These are phyloP conservation scores for Acropora yongei DNA, from an alignment of 64 coral and sea anemone genomes.

Conservation along the genomic window DNA sequence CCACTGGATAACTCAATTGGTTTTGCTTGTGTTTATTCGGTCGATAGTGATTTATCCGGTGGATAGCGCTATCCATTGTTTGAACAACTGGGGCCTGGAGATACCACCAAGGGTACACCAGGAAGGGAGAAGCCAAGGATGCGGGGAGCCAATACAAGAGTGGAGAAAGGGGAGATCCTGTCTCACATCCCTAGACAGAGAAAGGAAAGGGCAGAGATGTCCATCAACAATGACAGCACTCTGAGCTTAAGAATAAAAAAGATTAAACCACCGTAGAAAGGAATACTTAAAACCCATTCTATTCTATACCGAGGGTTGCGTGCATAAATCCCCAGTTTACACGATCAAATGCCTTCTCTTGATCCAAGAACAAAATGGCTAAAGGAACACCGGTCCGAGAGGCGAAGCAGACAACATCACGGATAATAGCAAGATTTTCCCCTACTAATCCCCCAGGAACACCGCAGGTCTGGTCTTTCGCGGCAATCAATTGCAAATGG, in stretches of 20 bases:
- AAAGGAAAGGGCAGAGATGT: neutral
- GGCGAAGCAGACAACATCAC: no score
- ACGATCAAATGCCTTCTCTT: constrained; percentile 57
- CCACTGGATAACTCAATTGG: no score
- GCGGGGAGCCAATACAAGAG: constrained; percentile 30
- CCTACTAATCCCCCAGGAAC: no score
- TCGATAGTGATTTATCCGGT: no score
- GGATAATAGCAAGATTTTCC: no score
- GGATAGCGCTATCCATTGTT: no score
- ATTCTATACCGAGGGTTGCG: neutral
- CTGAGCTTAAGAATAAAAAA: constrained; percentile 7
- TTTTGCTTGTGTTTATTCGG: no score
- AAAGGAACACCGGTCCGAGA: neutral
- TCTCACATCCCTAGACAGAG: constrained; percentile 52
- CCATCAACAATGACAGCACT: constrained; percentile 23
- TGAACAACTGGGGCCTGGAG: no score
- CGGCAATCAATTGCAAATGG: no score
- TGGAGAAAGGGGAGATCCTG: constrained; percentile 69
- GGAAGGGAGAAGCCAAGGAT: neutral
- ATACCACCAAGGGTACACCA: neutral
- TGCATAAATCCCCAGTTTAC: constrained; percentile 51
- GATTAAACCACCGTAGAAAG: neutral
- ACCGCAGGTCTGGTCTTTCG: no score
- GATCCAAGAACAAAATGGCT: neutral
- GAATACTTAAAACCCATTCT: constrained; percentile 48